phyloP scores from a whole-genome alignment of 2,888 invertebrate genomes.

The Mimas tiliae region DNA sequence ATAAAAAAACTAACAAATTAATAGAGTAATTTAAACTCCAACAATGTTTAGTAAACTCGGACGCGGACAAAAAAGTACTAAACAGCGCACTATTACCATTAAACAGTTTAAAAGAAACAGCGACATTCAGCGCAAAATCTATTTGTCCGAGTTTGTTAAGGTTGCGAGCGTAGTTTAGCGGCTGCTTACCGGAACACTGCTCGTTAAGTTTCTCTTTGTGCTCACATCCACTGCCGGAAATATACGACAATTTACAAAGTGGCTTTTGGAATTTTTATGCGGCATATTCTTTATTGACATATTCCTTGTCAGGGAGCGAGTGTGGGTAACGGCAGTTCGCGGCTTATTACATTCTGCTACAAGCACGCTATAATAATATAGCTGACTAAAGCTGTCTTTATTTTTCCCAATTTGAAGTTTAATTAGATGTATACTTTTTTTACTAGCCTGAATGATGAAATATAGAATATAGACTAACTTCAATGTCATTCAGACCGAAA shows the following conservation, averaged over 20 bases:
- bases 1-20: no score
- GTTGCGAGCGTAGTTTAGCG: conserved; percentile 43
- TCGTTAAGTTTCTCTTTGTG: conserved; percentile 57
- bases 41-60: neutral
- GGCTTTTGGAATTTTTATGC: conserved; percentile 37
- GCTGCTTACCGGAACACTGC: conserved; percentile 51
- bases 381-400: no score
- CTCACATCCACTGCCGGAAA: conserved; percentile 32
- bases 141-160: conserved; percentile 49
- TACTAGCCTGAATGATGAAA: no score
- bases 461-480: no score
- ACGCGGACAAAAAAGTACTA: neutral
- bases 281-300: neutral
- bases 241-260: conserved; percentile 4
- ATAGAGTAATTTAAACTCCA: neutral
- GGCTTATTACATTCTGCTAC: no score
- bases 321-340: no score
- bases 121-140: conserved; percentile 51
- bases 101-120: conserved; percentile 35
- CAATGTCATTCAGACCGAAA: no score
- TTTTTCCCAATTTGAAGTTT: no score
- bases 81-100: conserved; percentile 36
- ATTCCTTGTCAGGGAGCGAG: neutral
- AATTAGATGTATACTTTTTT: no score
- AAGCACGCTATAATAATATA: no score